Conservation (phyloP, 2,113 vertebrate species). For the Saguinus midas region DNA sequence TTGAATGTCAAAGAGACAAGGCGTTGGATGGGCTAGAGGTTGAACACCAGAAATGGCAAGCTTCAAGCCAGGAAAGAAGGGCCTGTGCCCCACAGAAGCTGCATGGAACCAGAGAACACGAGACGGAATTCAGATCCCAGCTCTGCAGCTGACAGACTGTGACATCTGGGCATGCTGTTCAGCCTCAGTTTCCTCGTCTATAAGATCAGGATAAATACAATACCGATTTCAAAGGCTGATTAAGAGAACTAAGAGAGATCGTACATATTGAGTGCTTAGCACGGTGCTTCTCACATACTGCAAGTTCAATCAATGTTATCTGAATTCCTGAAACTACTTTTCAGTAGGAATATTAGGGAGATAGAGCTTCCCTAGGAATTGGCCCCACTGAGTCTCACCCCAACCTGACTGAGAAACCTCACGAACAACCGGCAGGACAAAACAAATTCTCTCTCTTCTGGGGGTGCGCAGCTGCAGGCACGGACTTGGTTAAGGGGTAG, state of each 20-base stretch:
- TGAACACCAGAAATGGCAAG: neutral
- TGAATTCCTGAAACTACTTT: neutral
- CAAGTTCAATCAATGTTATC: neutral
- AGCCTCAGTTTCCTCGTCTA: neutral
- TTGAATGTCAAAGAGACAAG: neutral
- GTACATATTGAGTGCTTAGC: neutral
- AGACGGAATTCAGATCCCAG: neutral
- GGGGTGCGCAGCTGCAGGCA: fast-evolving
- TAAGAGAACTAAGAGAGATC: neutral
- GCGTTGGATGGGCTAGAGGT: neutral
- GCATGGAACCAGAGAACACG: neutral
- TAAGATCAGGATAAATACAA: neutral
- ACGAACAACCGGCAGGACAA: neutral
- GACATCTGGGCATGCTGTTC: neutral
- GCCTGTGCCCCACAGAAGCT: neutral
- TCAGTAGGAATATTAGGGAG: neutral
- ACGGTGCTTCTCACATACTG: neutral
- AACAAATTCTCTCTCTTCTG: neutral
- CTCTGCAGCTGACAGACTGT: neutral
- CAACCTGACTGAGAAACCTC: neutral
- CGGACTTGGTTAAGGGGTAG: neutral
- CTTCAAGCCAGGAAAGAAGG: neutral
- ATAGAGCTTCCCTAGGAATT: neutral
- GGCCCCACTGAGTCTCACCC: fast-evolving
- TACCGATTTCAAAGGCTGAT: neutral